Evolutionary conservation across 2,113 vertebrate species (phyloP), one percentile per base, ranked within the genome.

Genomic region (Tychaedon coryphoeus): DNA sequence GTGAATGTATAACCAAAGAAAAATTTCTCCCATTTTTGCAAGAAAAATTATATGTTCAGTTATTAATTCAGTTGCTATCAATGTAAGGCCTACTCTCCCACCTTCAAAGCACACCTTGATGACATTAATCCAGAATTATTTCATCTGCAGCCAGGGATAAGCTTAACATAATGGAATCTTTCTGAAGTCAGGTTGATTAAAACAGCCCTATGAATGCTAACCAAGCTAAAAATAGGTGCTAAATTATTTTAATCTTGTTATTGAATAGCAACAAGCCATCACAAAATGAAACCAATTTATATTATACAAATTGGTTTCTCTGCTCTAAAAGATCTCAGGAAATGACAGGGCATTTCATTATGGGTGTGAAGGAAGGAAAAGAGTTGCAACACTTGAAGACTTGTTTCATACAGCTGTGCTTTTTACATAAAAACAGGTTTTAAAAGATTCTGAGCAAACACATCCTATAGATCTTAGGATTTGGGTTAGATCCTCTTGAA

Each of bases 191-290:
- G 60, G 69, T 51, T 91, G 72, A 96, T 92, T 95, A 95, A 94
- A 95, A 79, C 65, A 92, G 86, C 18, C 26, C 56, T 65, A 25
- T 71, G 76, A 94, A 87, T 66, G 73, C 60, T 77, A 94, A 80
- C 38, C 47, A 80, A 91, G 65, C 72, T 91, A 94, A 93, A 93
- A 96, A 89, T 89, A 95, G 86, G 64, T 15, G 34, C 36, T 89
- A 92, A 86, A 93, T 84, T 90, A 93, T 91, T 92, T 95, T 92
- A 92, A 95, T 90, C 77, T 93, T 86, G 34, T 90, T 90, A 88
- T 24, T 84, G 74, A 92, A 88, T 22, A 83, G 78, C 81, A 88
- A 86, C 34, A 89, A 94, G 86, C 74, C 43, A 74, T 51, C 48
- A 83, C 40, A 67, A 79, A 92, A 93, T 57, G 43, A 93, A 95